A percentile compares a stretch with the other conserved stretches of the same genome.
Evolutionary conservation across 2,113 vertebrate genomes (phyloP).

Genomic region (Taurulus bubalis): DNA sequence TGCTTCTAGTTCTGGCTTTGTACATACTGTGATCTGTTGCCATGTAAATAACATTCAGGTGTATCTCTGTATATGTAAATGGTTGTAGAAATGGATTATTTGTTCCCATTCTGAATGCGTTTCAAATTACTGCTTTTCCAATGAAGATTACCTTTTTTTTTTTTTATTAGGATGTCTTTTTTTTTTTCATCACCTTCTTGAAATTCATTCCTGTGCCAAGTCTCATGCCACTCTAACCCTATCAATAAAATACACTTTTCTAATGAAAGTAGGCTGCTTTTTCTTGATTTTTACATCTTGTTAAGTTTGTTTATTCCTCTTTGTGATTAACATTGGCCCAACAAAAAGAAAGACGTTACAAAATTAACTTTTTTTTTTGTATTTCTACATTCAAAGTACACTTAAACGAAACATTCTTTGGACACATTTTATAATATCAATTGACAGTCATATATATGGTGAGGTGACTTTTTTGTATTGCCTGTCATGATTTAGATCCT

Average conservation of each 20-base stretch:
- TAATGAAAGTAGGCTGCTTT: slow-evolving; percentile 49
- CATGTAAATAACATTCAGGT: slow-evolving; percentile 78
- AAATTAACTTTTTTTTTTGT: no score
- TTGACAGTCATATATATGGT: neutral
- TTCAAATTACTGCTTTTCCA: slow-evolving; percentile 70
- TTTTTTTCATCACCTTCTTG: slow-evolving; percentile 52
- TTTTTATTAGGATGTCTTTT: slow-evolving; percentile 64
- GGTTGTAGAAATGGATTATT: slow-evolving; percentile 74
- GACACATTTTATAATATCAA: neutral
- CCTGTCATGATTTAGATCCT: no score
- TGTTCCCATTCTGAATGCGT: slow-evolving; percentile 49
- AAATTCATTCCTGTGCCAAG: slow-evolving; percentile 70
- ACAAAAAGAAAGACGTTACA: neutral
- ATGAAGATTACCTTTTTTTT: slow-evolving; percentile 62
- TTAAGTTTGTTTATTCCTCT: neutral
- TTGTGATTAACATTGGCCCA: neutral
- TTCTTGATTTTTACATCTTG: neutral
- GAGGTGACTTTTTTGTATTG: no score
- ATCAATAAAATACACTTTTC: slow-evolving; percentile 82
- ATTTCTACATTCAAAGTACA: neutral
- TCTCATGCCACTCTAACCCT: slow-evolving; percentile 75
- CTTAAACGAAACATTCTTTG: neutral
- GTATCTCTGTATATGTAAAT: slow-evolving; percentile 77
- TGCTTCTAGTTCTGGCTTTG: slow-evolving; percentile 64
- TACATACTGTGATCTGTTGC: slow-evolving; percentile 78